phyloP scores from a whole-genome alignment of 1,140 invertebrate species.

The Drosophila orena region DNA sequence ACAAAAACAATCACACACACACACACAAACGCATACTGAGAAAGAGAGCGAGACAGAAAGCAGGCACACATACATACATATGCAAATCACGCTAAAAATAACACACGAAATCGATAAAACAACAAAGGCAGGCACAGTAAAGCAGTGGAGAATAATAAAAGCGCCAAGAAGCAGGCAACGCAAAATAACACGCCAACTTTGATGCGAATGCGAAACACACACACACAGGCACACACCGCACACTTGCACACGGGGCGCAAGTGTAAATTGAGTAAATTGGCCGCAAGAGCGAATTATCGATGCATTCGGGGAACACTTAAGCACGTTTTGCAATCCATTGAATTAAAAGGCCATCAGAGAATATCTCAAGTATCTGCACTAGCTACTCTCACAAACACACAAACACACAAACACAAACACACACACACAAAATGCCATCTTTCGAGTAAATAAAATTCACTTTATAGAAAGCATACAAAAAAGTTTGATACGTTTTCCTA shows the following conservation, averaged over 20 bases:
- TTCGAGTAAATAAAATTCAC: neutral
- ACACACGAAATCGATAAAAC: conserved; percentile 79
- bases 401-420: neutral
- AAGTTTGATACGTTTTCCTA: conserved; percentile 46
- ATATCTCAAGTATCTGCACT: conserved; percentile 19
- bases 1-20: conserved; percentile 43
- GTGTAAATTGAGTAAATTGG: conserved; percentile 69
- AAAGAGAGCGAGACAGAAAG: neutral
- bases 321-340: conserved; percentile 60
- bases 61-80: conserved; percentile 24
- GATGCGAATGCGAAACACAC: conserved; percentile 32
- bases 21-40: conserved; percentile 19
- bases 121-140: conserved; percentile 44
- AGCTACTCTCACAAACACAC: conserved; percentile 8
- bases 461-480: neutral
- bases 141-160: conserved; percentile 61
- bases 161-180: conserved; percentile 39
- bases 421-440: conserved; percentile 4
- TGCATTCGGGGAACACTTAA: conserved; percentile 70
- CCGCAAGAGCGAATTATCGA: conserved; percentile 77
- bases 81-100: conserved; percentile 78
- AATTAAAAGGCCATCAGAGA: conserved; percentile 38
- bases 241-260: conserved; percentile 7
- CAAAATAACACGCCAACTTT: conserved; percentile 57
- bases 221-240: conserved; percentile 11